Conservation (phyloP, 2,797 vertebrate genomes). For the Bryconaethiops microstoma region DNA sequence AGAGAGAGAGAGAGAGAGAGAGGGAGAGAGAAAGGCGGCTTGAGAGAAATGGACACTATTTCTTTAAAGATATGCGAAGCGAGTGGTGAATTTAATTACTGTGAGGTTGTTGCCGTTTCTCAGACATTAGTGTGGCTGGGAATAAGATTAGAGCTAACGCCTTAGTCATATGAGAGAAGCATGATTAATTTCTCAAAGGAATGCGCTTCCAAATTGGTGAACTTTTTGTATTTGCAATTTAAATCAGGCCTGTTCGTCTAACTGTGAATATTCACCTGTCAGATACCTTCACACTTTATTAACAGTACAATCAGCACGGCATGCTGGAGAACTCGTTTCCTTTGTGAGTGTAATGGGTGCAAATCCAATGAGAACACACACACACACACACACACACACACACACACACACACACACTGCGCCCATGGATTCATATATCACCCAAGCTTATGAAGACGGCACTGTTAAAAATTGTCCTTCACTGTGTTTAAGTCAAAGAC, state of each 20-base stretch:
- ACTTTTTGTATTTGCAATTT: slow-evolving; percentile 79
- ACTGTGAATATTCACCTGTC: slow-evolving; percentile 70
- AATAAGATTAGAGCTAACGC: slow-evolving; percentile 83
- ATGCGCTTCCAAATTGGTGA: slow-evolving; percentile 78
- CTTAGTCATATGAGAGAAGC: slow-evolving; percentile 79
- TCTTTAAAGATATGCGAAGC: slow-evolving; percentile 71
- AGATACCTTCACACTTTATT: slow-evolving; percentile 89
- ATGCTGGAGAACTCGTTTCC: slow-evolving; percentile 76
- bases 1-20: not conserved
- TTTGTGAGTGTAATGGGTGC: slow-evolving; percentile 23
- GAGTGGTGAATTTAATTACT: slow-evolving; percentile 85
- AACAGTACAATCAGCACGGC: slow-evolving; percentile 81
- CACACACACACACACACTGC: not conserved
- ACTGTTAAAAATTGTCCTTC: slow-evolving; percentile 15
- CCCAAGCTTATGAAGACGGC: slow-evolving; percentile 32
- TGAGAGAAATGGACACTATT: slow-evolving; percentile 57
- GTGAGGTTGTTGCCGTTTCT: slow-evolving; percentile 79
- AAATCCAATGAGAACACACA: not conserved
- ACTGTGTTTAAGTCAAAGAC: slow-evolving; percentile 13
- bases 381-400: no score
- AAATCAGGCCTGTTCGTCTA: slow-evolving; percentile 78
- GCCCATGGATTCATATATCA: not conserved
- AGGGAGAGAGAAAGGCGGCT: not conserved
- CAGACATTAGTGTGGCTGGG: slow-evolving; percentile 80
- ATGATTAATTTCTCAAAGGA: slow-evolving; percentile 86